phyloP scores from a whole-genome alignment of 2,888 invertebrate genomes.

The Drosophila formosana region DNA sequence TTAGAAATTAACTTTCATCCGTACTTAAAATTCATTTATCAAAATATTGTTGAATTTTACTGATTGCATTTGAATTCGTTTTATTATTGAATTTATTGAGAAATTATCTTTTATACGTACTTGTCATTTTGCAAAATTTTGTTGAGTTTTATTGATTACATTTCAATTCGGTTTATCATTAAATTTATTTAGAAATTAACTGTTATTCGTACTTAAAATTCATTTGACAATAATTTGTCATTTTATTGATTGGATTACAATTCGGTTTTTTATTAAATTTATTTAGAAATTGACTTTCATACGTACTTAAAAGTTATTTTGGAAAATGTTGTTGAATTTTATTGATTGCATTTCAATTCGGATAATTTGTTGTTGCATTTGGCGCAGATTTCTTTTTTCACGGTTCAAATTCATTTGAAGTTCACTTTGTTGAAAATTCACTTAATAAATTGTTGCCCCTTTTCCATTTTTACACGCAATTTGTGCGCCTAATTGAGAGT shows the following conservation, averaged over 20 bases:
- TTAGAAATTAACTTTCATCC: conserved; percentile 11
- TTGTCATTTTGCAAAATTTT: background rate
- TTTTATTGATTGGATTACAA: conserved; percentile 12
- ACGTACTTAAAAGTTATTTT: too few species aligned
- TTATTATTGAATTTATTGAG: background rate
- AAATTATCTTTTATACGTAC: conserved; percentile 27
- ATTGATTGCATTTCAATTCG: conserved; percentile 15
- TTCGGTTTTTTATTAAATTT: background rate
- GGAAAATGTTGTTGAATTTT: background rate
- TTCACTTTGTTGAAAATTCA: conserved; percentile 24
- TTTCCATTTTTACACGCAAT: conserved; percentile 36
- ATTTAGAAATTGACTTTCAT: conserved; percentile 5
- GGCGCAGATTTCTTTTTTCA: conserved; percentile 2
- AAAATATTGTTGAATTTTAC: background rate
- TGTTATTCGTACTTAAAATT: conserved; percentile 27
- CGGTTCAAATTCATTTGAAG: conserved; percentile 1
- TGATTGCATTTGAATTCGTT: conserved; percentile 13
- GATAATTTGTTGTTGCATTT: too few species aligned
- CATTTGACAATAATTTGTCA: conserved; percentile 5
- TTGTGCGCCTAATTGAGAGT: conserved; percentile 31
- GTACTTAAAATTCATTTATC: conserved; percentile 20
- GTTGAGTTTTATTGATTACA: conserved; percentile 10
- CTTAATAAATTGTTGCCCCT: conserved; percentile 3
- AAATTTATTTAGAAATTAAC: background rate
- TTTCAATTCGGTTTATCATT: background rate